Conservation (phyloP, 2,113 vertebrate genomes). For the Myotis davidii region DNA sequence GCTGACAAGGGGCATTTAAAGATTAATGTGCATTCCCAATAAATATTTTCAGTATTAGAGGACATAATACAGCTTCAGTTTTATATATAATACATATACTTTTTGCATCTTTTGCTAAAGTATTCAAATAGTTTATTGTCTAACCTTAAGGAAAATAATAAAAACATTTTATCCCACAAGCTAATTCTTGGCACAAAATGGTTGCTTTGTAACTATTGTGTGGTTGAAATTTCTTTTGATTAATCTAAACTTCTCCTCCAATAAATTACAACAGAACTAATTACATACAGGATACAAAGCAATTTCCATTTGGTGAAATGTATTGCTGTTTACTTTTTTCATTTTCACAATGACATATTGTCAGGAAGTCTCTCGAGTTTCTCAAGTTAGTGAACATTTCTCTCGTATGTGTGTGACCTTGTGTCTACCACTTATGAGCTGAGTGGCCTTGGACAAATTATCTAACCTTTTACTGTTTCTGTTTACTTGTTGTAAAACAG, state of each 20-base stretch:
- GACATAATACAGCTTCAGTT: conserved; percentile 2
- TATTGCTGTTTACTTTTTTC: conserved; percentile 16
- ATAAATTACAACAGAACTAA: background rate
- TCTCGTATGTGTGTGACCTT: background rate
- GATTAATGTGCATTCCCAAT: conserved; percentile 31
- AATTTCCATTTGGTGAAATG: conserved; percentile 38
- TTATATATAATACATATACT: background rate
- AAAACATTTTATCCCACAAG: background rate
- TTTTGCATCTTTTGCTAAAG: conserved; percentile 25
- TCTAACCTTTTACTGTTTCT: conserved; percentile 17
- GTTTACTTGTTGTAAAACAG: background rate
- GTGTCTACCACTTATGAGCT: background rate
- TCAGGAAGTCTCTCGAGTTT: conserved; percentile 11
- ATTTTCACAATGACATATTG: conserved; percentile 34
- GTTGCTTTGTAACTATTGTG: background rate
- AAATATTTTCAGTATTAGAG: conserved; percentile 50
- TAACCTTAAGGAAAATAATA: conserved; percentile 55
- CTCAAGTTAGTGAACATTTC: conserved; percentile 34
- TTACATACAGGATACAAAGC: conserved; percentile 20
- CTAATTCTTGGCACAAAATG: background rate
- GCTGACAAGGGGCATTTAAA: background rate
- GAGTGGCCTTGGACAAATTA: background rate
- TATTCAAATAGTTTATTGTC: background rate
- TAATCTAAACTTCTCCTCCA: background rate
- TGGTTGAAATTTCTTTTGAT: conserved; percentile 5